Conservation (phyloP, 2,888 invertebrate species). For the Colletes collaris region DNA sequence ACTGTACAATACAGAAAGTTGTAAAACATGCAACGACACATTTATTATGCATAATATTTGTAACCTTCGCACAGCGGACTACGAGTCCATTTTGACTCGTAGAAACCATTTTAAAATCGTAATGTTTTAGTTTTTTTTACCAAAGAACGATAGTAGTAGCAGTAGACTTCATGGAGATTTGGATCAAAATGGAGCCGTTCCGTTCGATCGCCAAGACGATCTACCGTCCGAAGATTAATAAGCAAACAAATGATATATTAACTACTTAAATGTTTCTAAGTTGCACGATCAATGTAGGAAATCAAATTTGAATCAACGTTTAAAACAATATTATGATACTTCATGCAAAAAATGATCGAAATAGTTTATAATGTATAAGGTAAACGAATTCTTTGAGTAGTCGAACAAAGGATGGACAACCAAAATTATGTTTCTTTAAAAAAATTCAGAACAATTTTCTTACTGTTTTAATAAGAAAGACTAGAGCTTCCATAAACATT, state of each 20-base stretch:
- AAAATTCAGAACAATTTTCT: not conserved
- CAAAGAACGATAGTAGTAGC: too few species aligned
- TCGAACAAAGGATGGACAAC: conserved; percentile 38
- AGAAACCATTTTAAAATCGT: too few species aligned
- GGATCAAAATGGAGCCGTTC: too few species aligned
- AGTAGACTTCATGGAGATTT: too few species aligned
- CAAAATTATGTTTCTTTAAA: conserved; percentile 13
- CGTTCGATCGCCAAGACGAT: too few species aligned
- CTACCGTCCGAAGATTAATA: not conserved
- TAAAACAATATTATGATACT: not conserved
- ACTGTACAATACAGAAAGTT: conserved; percentile 8
- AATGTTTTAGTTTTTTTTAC: too few species aligned
- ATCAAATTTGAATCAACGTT: not conserved
- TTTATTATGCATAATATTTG: conserved; percentile 18
- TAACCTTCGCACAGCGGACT: not conserved
- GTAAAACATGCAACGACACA: conserved; percentile 31
- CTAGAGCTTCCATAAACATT: not conserved
- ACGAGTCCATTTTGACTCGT: too few species aligned
- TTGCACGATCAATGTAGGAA: not conserved
- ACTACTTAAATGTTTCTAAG: conserved; percentile 3
- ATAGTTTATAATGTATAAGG: not conserved
- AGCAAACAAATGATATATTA: conserved; percentile 19
- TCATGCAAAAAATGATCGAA: conserved; percentile 21
- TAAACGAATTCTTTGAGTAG: conserved; percentile 2
- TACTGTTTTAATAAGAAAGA: not conserved